These are phyloP conservation scores for Hermodice carunculata DNA, from an alignment of 2,888 invertebrate species.

Conservation along the genomic window DNA sequence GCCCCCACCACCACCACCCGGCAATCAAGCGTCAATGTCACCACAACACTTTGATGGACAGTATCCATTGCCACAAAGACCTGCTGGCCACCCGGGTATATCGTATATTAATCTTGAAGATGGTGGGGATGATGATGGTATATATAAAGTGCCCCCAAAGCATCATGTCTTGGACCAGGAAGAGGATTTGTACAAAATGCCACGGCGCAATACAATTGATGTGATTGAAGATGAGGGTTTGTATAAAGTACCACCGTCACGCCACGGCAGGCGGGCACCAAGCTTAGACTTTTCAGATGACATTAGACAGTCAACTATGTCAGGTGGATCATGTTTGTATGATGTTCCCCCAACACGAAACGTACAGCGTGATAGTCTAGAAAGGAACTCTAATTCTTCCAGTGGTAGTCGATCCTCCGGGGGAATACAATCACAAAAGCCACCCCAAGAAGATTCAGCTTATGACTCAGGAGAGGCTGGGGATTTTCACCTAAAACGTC, in stretches of 20 bases:
- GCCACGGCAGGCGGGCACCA: not conserved
- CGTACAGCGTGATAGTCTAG: not conserved
- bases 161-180: constrained; percentile 8
- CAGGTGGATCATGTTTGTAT: no score
- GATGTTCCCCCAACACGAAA: not conserved
- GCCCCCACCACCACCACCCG: constrained; percentile 55
- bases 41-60: constrained; percentile 1
- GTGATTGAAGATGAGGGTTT: not conserved
- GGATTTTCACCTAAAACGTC: no score
- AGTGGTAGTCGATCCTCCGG: no score
- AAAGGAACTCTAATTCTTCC: constrained; percentile 1
- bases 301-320: no score
- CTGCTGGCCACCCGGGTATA: constrained; percentile 6
- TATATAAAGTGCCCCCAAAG: constrained; percentile 4
- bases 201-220: not conserved
- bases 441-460: no score
- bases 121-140: not conserved
- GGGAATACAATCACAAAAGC: no score
- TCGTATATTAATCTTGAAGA: constrained; percentile 7
- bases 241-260: constrained; percentile 9
- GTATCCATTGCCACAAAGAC: no score
- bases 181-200: not conserved
- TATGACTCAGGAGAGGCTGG: no score
- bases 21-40: constrained; percentile 24
- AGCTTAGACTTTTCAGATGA: no score